Evolutionary conservation across 2,888 invertebrate species (phyloP).

Genomic region (Drosophila robusta): DNA sequence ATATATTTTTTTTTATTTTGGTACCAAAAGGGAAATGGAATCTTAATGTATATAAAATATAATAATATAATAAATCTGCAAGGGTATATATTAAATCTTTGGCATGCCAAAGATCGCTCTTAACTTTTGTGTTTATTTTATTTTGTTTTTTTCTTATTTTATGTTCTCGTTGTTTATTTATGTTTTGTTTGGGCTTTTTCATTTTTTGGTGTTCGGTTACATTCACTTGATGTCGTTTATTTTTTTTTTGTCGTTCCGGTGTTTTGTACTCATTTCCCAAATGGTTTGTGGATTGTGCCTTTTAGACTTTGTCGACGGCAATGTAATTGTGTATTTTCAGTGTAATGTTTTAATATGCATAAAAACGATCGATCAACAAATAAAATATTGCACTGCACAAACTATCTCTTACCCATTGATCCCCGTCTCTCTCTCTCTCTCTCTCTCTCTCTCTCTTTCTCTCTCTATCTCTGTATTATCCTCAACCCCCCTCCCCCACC

Average conservation of each 20-base stretch:
- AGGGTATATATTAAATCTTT: slow-evolving; percentile 27
- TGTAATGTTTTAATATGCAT: slow-evolving; percentile 46
- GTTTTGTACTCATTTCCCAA: background rate
- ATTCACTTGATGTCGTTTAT: slow-evolving; percentile 21
- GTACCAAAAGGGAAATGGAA: no score
- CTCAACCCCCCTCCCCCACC: slow-evolving; percentile 13
- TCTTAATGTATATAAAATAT: no score
- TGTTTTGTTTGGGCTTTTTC: slow-evolving; percentile 9
- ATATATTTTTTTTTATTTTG: no score
- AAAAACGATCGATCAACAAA: slow-evolving; percentile 31
- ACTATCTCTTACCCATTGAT: slow-evolving; percentile 1
- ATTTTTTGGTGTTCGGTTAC: slow-evolving; percentile 48
- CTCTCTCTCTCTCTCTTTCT: slow-evolving; percentile 14
- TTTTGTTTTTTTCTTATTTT: slow-evolving; percentile 18
- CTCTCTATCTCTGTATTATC: slow-evolving; percentile 20
- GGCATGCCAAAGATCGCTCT: slow-evolving; percentile 20
- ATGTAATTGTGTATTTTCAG: slow-evolving; percentile 10
- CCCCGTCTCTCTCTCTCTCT: slow-evolving; percentile 18
- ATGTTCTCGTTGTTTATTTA: background rate
- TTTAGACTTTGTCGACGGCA: slow-evolving; percentile 25
- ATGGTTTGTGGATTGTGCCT: slow-evolving; percentile 25
- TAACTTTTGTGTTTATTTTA: slow-evolving; percentile 12
- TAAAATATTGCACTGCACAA: slow-evolving; percentile 41
- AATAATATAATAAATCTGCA: slow-evolving; percentile 17
- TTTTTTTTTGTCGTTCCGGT: slow-evolving; percentile 5